Evolutionary conservation across 2,113 vertebrate species (phyloP).

Genomic region (Abramis brama): DNA sequence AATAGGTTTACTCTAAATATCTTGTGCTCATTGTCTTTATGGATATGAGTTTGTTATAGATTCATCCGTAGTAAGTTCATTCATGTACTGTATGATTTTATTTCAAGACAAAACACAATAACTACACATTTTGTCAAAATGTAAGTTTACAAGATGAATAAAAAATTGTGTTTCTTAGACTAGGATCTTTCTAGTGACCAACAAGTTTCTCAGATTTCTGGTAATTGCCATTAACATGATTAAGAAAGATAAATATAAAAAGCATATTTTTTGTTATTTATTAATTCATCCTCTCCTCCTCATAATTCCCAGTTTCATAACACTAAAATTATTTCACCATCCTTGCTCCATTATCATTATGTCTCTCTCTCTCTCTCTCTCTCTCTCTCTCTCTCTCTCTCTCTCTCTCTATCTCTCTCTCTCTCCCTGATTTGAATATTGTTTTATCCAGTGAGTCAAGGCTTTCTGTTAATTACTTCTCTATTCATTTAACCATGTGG

Average conservation of each 20-base stretch:
- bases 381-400: background rate
- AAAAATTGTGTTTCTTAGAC: background rate
- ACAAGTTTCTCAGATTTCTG: background rate
- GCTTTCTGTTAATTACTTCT: conserved; percentile 83
- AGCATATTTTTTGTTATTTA: background rate
- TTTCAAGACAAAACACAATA: background rate
- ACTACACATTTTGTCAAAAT: background rate
- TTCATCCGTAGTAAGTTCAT: too few species aligned
- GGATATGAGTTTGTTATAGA: background rate
- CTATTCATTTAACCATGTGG: conserved; percentile 80
- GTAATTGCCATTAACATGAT: background rate
- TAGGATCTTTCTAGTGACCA: background rate
- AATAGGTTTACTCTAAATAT: background rate
- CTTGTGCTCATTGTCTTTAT: background rate
- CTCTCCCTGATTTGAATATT: conserved; percentile 64
- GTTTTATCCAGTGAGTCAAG: conserved; percentile 68
- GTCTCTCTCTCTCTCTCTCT: background rate
- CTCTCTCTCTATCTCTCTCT: background rate
- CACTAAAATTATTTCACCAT: background rate
- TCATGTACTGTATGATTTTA: too few species aligned
- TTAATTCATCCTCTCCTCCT: conserved; percentile 2
- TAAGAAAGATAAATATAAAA: background rate
- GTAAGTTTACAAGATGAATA: background rate
- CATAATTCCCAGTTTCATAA: background rate
- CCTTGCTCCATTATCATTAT: background rate